Evolutionary conservation across 2,797 vertebrate species (phyloP).

Genomic region (Dermochelys coriacea): DNA sequence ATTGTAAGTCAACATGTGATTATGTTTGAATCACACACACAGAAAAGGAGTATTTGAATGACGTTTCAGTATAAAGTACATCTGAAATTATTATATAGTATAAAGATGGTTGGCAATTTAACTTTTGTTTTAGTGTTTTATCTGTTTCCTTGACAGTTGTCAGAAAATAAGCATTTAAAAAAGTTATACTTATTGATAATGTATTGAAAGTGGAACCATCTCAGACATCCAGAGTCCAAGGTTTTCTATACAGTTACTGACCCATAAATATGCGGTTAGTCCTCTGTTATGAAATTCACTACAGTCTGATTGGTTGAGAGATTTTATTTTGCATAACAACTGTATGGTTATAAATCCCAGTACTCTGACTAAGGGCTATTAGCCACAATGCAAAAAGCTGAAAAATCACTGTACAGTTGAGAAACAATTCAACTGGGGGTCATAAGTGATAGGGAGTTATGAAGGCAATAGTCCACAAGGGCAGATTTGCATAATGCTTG

Average conservation of each 20-base stretch:
- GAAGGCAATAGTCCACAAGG: not conserved
- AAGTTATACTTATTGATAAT: not conserved
- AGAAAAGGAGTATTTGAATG: not conserved
- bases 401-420: not conserved
- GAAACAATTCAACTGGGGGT: not conserved
- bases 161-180: not conserved
- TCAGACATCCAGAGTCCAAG: not conserved
- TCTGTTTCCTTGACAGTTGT: not conserved
- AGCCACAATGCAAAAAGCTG: not conserved
- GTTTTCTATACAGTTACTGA: not conserved
- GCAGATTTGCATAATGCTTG: not conserved
- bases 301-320: not conserved
- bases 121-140: not conserved
- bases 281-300: not conserved
- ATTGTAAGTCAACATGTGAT: not conserved
- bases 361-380: not conserved
- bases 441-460: not conserved
- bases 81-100: not conserved
- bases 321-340: not conserved
- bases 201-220: not conserved
- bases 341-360: not conserved
- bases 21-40: not conserved
- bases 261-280: not conserved
- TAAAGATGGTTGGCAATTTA: not conserved
- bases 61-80: not conserved